Conservation (phyloP, 2,797 vertebrate genomes). For the Diglossa cyanea region DNA sequence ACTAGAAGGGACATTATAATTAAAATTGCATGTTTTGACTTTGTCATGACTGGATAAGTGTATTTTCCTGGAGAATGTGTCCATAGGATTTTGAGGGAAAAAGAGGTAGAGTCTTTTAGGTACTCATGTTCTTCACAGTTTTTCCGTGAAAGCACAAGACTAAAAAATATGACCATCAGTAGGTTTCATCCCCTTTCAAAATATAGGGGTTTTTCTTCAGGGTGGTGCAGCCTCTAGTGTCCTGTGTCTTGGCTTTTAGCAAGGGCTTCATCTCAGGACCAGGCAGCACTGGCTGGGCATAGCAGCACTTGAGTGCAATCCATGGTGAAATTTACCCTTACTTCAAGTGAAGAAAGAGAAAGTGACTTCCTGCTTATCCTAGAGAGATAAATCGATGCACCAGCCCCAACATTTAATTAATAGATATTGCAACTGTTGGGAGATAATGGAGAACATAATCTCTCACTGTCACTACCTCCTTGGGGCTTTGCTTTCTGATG, state of each 20-base stretch:
- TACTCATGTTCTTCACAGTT: neutral
- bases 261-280: neutral
- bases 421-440: neutral
- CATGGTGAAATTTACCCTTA: neutral
- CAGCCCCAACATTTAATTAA: neutral
- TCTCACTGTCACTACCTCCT: neutral
- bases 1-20: neutral
- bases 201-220: rapidly evolving
- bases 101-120: neutral
- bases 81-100: neutral
- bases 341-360: neutral
- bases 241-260: neutral
- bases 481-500: neutral
- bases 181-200: neutral
- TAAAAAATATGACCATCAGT: neutral
- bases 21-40: neutral
- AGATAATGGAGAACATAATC: neutral
- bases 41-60: neutral
- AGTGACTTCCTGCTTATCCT: neutral
- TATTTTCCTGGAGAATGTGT: neutral
- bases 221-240: neutral
- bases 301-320: neutral
- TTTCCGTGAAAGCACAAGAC: neutral
- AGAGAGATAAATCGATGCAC: neutral
- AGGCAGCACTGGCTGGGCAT: neutral